phyloP scores from a whole-genome alignment of 1,140 invertebrate species.

The Zaprionus tsacasi region DNA sequence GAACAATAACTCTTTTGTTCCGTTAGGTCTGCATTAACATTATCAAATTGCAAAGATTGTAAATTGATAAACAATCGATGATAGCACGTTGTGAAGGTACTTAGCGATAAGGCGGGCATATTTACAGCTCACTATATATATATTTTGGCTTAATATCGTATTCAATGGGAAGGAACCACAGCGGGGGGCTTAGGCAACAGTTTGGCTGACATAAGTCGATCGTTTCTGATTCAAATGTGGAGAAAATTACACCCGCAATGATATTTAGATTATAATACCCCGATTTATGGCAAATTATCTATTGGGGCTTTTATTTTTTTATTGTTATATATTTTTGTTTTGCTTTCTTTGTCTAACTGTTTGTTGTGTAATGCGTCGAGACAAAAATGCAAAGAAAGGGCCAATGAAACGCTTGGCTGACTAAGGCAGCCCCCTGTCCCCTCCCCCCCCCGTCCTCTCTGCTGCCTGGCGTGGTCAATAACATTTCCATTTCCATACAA shows the following conservation, averaged over 20 bases:
- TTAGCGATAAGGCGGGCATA: not conserved
- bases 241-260: conserved; percentile 52
- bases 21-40: not conserved
- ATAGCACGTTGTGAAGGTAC: not conserved
- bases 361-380: conserved; percentile 45
- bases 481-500: conserved; percentile 72
- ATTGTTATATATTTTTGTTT: not conserved
- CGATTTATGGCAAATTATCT: conserved; percentile 49
- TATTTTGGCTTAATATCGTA: not conserved
- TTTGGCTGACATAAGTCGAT: conserved; percentile 27
- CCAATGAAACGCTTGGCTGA: conserved; percentile 65
- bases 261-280: conserved; percentile 46
- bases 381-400: conserved; percentile 60
- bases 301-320: conserved; percentile 6
- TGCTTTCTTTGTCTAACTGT: conserved; percentile 11
- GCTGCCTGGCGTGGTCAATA: conserved; percentile 40
- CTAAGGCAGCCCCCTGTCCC: not conserved
- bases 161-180: not conserved
- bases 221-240: conserved; percentile 30
- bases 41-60: not conserved
- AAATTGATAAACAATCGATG: conserved; percentile 2
- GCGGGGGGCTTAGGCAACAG: conserved; percentile 17
- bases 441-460: not conserved
- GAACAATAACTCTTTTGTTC: conserved; percentile 3
- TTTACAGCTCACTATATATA: not conserved